Evolutionary conservation across 2,113 vertebrate species (phyloP).

Genomic region (Psephotus haematonotus): DNA sequence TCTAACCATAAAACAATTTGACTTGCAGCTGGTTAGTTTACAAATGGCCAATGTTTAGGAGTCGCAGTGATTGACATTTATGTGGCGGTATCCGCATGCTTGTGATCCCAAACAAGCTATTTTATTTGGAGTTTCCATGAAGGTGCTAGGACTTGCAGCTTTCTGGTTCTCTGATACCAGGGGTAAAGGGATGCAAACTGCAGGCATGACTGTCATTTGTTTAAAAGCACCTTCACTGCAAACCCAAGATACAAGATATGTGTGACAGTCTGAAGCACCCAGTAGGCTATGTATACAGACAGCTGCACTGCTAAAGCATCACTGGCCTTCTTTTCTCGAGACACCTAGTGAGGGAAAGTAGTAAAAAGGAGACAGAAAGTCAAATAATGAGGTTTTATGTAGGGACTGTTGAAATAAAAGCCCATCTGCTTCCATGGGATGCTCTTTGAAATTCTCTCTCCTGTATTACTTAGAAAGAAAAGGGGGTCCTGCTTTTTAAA

Average conservation of each 20-base stretch:
- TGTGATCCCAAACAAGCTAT: background rate
- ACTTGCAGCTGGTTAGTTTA: conserved; percentile 56
- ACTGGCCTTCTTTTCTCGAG: background rate
- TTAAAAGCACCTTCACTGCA: background rate
- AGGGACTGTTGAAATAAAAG: background rate
- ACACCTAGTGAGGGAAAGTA: background rate
- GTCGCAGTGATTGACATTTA: background rate
- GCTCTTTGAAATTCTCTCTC: background rate
- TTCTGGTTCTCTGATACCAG: background rate
- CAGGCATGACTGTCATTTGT: background rate
- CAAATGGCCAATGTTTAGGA: conserved; percentile 24
- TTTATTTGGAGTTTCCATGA: background rate
- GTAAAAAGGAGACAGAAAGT: background rate
- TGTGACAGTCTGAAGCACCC: background rate
- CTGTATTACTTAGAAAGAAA: background rate
- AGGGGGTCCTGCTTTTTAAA: background rate
- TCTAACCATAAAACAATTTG: conserved; percentile 73
- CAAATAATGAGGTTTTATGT: background rate
- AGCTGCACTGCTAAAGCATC: background rate
- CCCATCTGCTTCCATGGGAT: background rate
- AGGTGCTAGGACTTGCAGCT: background rate
- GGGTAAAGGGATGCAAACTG: background rate
- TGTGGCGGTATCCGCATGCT: background rate
- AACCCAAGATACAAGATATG: rapidly evolving
- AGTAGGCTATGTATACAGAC: background rate